A percentile compares a stretch with the other conserved stretches of the same genome.
Evolutionary conservation across 2,113 vertebrate species (phyloP).

Genomic region (Dryoscopus gambensis): DNA sequence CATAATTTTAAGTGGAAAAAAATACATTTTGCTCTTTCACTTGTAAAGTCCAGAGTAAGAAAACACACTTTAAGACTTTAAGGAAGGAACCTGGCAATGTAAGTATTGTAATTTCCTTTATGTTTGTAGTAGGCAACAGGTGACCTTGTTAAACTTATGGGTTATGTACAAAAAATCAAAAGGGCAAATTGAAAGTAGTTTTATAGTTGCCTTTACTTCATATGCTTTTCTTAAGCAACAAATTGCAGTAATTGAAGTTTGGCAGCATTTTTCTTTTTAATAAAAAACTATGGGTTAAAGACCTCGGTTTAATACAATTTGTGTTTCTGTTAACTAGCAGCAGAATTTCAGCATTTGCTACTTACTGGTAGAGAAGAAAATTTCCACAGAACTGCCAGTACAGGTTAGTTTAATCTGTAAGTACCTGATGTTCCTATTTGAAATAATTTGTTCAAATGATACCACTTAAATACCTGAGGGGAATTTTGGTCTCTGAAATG

Average conservation of each 20-base stretch:
- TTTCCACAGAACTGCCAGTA: constrained; percentile 89
- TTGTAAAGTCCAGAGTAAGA: constrained; percentile 29
- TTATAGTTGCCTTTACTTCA: constrained; percentile 48
- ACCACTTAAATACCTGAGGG: constrained; percentile 68
- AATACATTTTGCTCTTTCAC: background rate
- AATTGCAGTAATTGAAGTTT: constrained; percentile 41
- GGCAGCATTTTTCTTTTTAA: constrained; percentile 18
- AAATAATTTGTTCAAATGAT: constrained; percentile 75
- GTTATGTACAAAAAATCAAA: background rate
- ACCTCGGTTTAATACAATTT: constrained; percentile 85
- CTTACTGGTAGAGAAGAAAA: constrained; percentile 92
- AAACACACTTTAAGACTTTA: background rate
- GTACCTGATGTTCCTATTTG: constrained; percentile 87
- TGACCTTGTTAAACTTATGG: background rate
- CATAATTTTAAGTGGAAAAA: background rate
- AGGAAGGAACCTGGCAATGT: constrained; percentile 24
- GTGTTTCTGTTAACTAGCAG: constrained; percentile 95
- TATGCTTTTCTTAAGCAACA: constrained; percentile 14
- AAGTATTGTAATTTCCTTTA: constrained; percentile 25
- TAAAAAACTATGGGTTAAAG: constrained; percentile 63
- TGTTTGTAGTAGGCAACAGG: background rate
- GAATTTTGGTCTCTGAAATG: constrained; percentile 67
- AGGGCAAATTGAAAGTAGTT: constrained; percentile 17
- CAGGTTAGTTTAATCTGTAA: constrained; percentile 97
- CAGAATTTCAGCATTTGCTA: constrained; percentile 87